Evolutionary conservation across 2,113 vertebrate species (phyloP), one percentile per base, ranked within the genome.

Genomic region (Merops nubicus): DNA sequence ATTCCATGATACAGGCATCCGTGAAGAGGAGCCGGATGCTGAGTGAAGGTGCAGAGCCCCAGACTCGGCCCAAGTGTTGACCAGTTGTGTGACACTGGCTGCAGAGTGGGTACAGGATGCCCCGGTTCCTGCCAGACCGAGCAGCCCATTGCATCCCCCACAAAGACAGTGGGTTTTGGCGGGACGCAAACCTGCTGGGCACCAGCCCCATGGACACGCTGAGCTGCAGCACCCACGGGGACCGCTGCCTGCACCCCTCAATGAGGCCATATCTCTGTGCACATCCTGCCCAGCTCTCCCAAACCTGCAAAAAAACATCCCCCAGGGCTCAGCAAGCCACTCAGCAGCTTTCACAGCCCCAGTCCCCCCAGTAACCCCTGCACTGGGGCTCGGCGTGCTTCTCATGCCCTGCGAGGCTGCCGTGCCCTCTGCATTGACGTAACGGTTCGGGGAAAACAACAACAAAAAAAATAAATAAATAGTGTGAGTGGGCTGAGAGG

Each of bases 401-500:
- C 43, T 75, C 4, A 0, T 64, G 57, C 67, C 43, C 75, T 43
- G 72, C 40, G 31, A 56, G 80, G 75, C 40, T 92, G 82, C 47
- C 2, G 2, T 95, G 93, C 85, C 90, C 95, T 91, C 90, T 88
- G 81, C 85, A 56, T 64, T 95, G 95, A 91, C 63, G 79, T 29
- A 60, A 92, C 0, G 1, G 53, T 70, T 84, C 0, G 1, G 43
- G 36, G 51, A 23, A 8, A 23, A 50, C n/a, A n/a, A n/a, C n/a
- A n/a, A n/a, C n/a, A 68, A 72, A 84, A 89, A 72, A 31, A 28
- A n/a, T 10, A 47, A 59, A 59, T n/a, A 59, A 59, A 34, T 56
- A 56, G 76, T 59, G 54, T 91, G 94, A 93, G 96, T 95, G 96
- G 96, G 96, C 90, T 96, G 94, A 72, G 73, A 95, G 93, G 91